Evolutionary conservation across 2,113 vertebrate genomes (phyloP).

Genomic region (Vombatus ursinus): DNA sequence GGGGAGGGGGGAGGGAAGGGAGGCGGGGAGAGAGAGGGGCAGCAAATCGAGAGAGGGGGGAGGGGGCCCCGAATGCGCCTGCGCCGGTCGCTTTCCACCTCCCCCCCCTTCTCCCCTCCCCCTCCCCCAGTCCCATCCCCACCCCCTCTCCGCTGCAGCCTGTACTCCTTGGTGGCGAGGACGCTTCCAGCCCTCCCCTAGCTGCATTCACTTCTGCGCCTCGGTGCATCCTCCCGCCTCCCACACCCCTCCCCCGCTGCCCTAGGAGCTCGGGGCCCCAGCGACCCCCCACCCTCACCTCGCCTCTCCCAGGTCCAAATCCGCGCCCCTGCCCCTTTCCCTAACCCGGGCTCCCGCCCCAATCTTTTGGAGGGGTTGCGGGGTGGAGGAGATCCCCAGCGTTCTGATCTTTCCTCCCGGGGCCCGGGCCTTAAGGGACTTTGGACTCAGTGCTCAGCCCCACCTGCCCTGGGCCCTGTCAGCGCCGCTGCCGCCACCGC

Average conservation of each 20-base stretch:
- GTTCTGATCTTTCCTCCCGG: conserved; percentile 41
- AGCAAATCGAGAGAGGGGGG: conserved; percentile 72
- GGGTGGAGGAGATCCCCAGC: conserved; percentile 19
- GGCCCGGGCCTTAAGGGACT: conserved; percentile 52
- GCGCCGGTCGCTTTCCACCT: conserved; percentile 70
- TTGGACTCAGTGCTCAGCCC: conserved; percentile 43
- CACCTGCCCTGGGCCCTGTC: conserved; percentile 38
- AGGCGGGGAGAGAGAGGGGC: conserved; percentile 73
- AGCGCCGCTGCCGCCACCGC: conserved; percentile 43
- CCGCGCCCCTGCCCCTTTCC: conserved; percentile 9
- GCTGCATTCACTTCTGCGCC: conserved; percentile 74
- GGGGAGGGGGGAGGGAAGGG: conserved; percentile 75
- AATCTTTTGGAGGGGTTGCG: not conserved
- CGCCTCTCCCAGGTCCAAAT: not conserved
- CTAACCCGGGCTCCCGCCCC: not conserved
- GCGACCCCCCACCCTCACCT: conserved; percentile 42
- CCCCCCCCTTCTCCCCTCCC: conserved; percentile 44
- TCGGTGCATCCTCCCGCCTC: conserved; percentile 56
- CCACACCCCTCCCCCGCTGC: conserved; percentile 55
- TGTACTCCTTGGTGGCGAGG: conserved; percentile 75
- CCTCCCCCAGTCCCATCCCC: conserved; percentile 46
- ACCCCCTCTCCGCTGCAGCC: conserved; percentile 60
- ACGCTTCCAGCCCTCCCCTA: conserved; percentile 75
- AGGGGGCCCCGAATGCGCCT: conserved; percentile 76
- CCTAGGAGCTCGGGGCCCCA: conserved; percentile 54